Evolutionary conservation across 2,888 invertebrate species (phyloP).

Genomic region (Lithosia quadra): DNA sequence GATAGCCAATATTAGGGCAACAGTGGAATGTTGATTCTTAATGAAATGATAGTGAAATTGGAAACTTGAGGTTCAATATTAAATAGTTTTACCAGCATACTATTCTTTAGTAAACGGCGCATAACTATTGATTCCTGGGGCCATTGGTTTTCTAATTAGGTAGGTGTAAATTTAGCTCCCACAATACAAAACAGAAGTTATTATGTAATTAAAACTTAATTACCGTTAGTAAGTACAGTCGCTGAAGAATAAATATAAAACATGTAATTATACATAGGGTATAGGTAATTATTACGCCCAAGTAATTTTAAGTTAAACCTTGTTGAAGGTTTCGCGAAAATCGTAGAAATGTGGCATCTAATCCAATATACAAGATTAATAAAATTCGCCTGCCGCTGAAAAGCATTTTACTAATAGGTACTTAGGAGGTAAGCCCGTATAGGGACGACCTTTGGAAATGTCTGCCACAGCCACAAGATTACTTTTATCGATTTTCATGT

Average conservation of each 20-base stretch:
- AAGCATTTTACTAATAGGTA: conserved; percentile 11
- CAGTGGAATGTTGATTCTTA: too few relatives aligned
- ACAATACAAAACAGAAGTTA: too few relatives aligned
- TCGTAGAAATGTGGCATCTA: conserved; percentile 13
- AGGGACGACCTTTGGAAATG: conserved; percentile 27
- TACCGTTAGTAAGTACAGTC: too few relatives aligned
- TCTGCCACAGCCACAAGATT: conserved; percentile 33
- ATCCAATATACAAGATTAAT: conserved; percentile 27
- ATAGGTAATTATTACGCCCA: neutral
- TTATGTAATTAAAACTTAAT: too few relatives aligned
- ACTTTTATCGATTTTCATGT: conserved; percentile 48
- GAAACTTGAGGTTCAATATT: too few relatives aligned
- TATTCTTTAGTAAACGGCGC: too few relatives aligned
- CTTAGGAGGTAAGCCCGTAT: conserved; percentile 17
- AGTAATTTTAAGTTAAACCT: conserved; percentile 3
- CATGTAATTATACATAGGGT: neutral
- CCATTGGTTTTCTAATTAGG: neutral
- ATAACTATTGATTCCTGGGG: neutral
- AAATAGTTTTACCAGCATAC: too few relatives aligned
- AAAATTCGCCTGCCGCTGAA: conserved; percentile 13
- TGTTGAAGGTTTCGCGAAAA: conserved; percentile 14
- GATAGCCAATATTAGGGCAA: too few relatives aligned
- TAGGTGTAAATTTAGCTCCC: too few relatives aligned
- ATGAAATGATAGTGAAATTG: too few relatives aligned
- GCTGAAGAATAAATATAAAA: neutral